Base-by-base conservation (phyloP, 2,888 invertebrate genomes). In the Coelopa pilipes region DNA sequence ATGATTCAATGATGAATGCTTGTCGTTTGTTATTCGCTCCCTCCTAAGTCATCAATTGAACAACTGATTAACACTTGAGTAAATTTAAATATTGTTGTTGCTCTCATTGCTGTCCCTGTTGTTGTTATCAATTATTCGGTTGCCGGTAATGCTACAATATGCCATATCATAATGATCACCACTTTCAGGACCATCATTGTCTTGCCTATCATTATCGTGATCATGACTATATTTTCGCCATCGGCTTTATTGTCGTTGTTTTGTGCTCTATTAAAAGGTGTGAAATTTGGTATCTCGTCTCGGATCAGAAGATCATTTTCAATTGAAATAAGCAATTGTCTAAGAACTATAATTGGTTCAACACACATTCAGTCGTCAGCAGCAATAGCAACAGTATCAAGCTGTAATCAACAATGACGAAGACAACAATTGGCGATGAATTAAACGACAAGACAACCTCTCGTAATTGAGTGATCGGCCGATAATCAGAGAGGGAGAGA, bases 41-140 rank as follows among this genome's bases (percentile, higher is more conserved):
- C 15, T 53, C 55, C 13, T 15, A n/a, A 66, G 19, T 49, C 49
- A 19, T 47, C 45, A 49, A 66, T 66, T 66, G 66, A 66, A 66
- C 66, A 66, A 66, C 55, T 55, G 57, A 34, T 69, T 69, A 69
- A 59, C 69, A 69, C 69, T 69, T 69, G 57, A 19, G 45, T 59
- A 59, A 59, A 69, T 69, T 69, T 59, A 50, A 17, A 49, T 17
- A 50, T 46, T 53, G 53, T 53, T 45, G n/a, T 24, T 62, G 15
- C 13, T 65, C 47, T 3, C 19, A 19, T 49, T 65, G 15, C 7
- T n/a, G 17, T 57, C 11, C 1, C 57, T 57, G 17, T 57, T 57
- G 13, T 57, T 13, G n/a, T 21, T 15, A 21, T 57, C 13, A 19
- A 57, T 57, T 57, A 11, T 57, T 0, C 17, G 17, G 17, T 19